Conservation (phyloP, 2,797 vertebrate species). For the Anisognathus igniventris region DNA sequence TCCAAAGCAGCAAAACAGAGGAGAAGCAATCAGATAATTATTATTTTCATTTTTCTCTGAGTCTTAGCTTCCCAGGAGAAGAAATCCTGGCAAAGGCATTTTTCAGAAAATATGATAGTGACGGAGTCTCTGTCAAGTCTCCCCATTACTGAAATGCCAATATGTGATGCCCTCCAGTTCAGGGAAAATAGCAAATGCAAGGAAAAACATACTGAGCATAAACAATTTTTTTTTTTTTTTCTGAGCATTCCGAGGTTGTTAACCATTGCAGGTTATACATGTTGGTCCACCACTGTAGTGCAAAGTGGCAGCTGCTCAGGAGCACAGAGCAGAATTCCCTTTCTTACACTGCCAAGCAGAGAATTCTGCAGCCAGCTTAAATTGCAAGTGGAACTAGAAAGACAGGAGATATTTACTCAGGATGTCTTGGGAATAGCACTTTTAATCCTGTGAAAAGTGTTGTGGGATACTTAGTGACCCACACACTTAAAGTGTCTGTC, state of each 20-base stretch:
- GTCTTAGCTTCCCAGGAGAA: no score
- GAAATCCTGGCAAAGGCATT: no score
- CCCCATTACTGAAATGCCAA: background rate
- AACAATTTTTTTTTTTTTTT: background rate
- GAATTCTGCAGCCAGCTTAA: background rate
- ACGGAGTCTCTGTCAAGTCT: background rate
- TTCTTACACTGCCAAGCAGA: background rate
- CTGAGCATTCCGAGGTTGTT: background rate
- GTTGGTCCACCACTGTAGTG: background rate
- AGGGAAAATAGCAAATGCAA: background rate
- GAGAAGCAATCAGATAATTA: no score
- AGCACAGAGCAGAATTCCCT: background rate
- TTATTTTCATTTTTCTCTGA: no score
- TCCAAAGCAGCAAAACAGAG: no score
- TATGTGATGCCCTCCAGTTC: background rate
- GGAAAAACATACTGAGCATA: fast-evolving
- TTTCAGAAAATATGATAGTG: no score
- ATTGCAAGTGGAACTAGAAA: background rate
- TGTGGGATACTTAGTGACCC: background rate
- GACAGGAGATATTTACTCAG: background rate
- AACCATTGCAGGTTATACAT: background rate
- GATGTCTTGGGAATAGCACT: background rate
- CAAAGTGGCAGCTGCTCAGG: background rate
- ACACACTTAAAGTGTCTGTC: background rate
- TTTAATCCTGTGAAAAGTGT: background rate